Percentiles rank a stretch among this genome's conserved stretches.
Conservation (phyloP, 2,797 vertebrate species). For the Anabacerthia variegaticeps region DNA sequence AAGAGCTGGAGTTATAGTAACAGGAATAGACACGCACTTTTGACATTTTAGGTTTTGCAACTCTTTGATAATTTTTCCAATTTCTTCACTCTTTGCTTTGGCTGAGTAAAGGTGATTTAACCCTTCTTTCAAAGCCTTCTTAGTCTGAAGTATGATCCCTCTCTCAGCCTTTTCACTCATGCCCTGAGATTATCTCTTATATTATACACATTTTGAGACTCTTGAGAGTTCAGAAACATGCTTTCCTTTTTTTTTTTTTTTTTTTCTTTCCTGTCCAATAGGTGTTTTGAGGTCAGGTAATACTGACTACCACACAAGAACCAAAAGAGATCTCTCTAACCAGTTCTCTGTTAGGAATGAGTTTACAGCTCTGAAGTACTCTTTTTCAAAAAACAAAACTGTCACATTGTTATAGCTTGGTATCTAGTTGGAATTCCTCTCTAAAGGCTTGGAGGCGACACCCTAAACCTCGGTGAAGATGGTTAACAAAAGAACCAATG, state of each 20-base stretch:
- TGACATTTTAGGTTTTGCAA: neutral
- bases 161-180: neutral
- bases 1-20: neutral
- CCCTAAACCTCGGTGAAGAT: too few relatives aligned
- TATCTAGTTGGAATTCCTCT: too few relatives aligned
- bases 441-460: too few relatives aligned
- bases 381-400: neutral
- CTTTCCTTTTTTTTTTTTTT: neutral
- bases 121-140: neutral
- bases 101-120: neutral
- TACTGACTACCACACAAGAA: neutral
- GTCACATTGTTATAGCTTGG: neutral
- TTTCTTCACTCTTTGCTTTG: neutral
- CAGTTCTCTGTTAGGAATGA: neutral
- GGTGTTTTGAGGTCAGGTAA: neutral
- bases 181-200: neutral
- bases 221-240: neutral
- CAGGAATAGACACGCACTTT: neutral
- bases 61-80: neutral
- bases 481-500: too few relatives aligned
- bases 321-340: neutral
- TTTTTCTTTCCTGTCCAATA: neutral
- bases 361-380: neutral
- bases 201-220: neutral
- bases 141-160: neutral